These are phyloP conservation scores for Marcusenius ussheri DNA, from an alignment of 2,113 vertebrate genomes.

Conservation along the genomic window DNA sequence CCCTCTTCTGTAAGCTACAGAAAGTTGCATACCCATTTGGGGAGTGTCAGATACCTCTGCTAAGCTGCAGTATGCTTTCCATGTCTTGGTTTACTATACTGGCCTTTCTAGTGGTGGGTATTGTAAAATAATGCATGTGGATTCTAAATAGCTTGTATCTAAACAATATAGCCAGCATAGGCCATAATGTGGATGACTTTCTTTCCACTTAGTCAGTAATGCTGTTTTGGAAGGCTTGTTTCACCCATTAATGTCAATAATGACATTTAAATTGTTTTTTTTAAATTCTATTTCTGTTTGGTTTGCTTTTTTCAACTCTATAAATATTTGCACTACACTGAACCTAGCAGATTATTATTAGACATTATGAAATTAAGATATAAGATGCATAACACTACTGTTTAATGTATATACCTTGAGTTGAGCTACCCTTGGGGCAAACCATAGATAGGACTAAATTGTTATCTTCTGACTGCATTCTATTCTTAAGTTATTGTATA, in stretches of 20 bases:
- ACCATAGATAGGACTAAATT: neutral
- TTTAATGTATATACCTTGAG: neutral
- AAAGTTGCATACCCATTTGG: neutral
- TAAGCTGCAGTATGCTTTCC: neutral
- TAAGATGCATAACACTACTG: neutral
- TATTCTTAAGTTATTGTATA: constrained; percentile 23
- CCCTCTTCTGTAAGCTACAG: constrained; percentile 23
- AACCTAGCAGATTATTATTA: neutral
- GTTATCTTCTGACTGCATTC: neutral
- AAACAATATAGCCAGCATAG: neutral
- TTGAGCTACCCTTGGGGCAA: neutral
- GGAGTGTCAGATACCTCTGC: neutral
- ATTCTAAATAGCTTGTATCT: neutral
- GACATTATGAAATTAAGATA: neutral
- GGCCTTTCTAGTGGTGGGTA: neutral
- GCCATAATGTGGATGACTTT: neutral
- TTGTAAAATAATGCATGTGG: neutral
- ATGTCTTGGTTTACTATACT: neutral
- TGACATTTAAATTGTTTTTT: neutral
- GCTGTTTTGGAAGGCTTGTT: neutral
- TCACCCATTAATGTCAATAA: neutral
- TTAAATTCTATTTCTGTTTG: neutral
- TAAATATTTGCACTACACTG: neutral
- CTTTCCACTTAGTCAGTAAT: neutral
- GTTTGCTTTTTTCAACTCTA: neutral